Evolutionary conservation across 2,888 invertebrate species (phyloP).

Genomic region (Clivina fossor): DNA sequence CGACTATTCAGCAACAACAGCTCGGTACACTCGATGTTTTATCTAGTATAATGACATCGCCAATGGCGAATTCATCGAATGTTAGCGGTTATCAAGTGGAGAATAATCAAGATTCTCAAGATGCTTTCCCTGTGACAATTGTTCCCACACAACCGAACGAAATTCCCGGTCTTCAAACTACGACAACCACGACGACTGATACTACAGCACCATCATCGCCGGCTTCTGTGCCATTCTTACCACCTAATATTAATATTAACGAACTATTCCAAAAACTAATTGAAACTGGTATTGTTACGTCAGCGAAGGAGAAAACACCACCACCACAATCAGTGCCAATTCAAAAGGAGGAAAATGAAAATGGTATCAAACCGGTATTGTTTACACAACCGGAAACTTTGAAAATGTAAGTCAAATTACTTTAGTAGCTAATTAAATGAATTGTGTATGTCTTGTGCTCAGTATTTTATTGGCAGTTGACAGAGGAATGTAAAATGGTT

Average conservation of each 20-base stretch:
- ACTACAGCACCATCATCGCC: slow-evolving; percentile 44
- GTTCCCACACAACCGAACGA: slow-evolving; percentile 17
- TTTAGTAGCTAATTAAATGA: not conserved
- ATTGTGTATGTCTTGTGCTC: too few relatives aligned
- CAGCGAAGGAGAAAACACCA: slow-evolving; percentile 34
- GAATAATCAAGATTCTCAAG: slow-evolving; percentile 35
- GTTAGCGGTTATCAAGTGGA: slow-evolving; percentile 60
- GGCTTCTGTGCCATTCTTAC: slow-evolving; percentile 44
- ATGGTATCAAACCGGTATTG: slow-evolving; percentile 62
- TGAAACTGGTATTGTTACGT: slow-evolving; percentile 76
- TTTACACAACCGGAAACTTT: slow-evolving; percentile 71
- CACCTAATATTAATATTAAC: slow-evolving; percentile 65
- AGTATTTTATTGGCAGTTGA: too few relatives aligned
- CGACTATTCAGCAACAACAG: slow-evolving; percentile 48
- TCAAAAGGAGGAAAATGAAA: slow-evolving; percentile 42
- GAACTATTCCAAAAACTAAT: slow-evolving; percentile 84
- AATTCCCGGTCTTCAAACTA: slow-evolving; percentile 16
- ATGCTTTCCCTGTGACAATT: slow-evolving; percentile 24
- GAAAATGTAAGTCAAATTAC: slow-evolving; percentile 62
- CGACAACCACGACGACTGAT: slow-evolving; percentile 38
- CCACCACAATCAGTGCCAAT: slow-evolving; percentile 21
- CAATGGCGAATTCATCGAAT: slow-evolving; percentile 53
- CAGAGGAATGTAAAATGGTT: not conserved
- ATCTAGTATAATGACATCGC: slow-evolving; percentile 65
- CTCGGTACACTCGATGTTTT: slow-evolving; percentile 65